Conservation (phyloP, 2,888 invertebrate genomes). For the Pristionchus exspectatus region DNA sequence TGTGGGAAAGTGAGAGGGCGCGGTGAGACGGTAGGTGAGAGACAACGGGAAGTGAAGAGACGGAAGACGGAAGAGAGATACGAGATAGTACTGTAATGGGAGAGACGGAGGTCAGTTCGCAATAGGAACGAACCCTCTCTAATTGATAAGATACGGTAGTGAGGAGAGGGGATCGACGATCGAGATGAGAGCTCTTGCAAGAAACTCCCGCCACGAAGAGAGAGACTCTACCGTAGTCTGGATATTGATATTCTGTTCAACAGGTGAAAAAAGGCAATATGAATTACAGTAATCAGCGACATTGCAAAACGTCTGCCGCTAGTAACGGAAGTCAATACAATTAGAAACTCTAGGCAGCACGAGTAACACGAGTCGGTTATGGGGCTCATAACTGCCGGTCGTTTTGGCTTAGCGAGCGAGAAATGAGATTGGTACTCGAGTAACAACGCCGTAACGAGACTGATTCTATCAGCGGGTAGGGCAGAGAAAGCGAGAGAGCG, state of each 20-base stretch:
- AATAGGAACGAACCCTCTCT: slow-evolving; percentile 28
- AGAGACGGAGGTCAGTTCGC: slow-evolving; percentile 43
- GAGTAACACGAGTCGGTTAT: neutral
- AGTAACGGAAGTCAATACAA: neutral
- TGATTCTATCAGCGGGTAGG: neutral
- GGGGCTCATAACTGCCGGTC: neutral
- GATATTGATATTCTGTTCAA: too few species aligned
- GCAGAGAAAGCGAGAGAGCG: neutral
- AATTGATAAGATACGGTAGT: slow-evolving; percentile 39
- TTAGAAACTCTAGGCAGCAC: neutral
- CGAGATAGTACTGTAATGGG: slow-evolving; percentile 10
- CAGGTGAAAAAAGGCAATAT: neutral
- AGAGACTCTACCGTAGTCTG: neutral
- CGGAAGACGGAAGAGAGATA: neutral
- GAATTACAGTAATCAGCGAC: too few species aligned
- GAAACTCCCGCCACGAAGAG: neutral
- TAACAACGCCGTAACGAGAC: neutral
- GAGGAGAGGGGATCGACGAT: neutral
- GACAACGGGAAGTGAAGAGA: slow-evolving; percentile 26
- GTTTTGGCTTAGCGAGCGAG: neutral
- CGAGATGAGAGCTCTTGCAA: neutral
- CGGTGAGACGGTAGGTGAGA: neutral
- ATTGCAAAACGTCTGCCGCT: neutral
- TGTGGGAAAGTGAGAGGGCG: neutral
- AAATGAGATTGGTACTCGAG: neutral